Conservation (phyloP, 2,888 invertebrate genomes). For the Maniola hyperantus region DNA sequence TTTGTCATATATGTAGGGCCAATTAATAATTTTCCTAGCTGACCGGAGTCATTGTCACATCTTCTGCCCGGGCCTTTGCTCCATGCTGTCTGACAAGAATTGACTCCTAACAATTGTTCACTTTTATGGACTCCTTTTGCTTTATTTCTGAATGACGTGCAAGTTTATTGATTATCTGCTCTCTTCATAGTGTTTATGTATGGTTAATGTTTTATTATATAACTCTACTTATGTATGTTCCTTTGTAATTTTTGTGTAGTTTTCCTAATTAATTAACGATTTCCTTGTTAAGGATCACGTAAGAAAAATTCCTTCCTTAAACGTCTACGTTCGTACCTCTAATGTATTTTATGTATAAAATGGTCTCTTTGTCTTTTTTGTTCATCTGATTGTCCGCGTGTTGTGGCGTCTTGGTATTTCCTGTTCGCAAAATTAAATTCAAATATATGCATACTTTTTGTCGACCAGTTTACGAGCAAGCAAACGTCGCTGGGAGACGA, state of each 20-base stretch:
- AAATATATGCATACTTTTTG: constrained; percentile 79
- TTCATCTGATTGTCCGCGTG: constrained; percentile 53
- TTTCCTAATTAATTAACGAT: constrained; percentile 17
- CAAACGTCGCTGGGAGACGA: constrained; percentile 41
- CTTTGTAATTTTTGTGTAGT: constrained; percentile 4
- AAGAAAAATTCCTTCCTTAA: constrained; percentile 28
- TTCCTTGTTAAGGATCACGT: constrained; percentile 31
- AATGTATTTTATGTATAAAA: constrained; percentile 42
- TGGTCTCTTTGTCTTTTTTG: constrained; percentile 49
- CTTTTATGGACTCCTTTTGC: constrained; percentile 72
- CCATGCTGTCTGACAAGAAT: constrained; percentile 74
- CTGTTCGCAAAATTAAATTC: constrained; percentile 75
- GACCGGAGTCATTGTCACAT: constrained; percentile 77
- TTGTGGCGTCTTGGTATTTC: constrained; percentile 67
- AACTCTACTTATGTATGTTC: constrained; percentile 7
- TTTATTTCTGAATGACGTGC: constrained; percentile 46
- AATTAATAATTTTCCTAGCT: constrained; percentile 82
- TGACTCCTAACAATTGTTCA: constrained; percentile 77
- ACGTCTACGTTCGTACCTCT: constrained; percentile 24
- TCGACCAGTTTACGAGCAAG: constrained; percentile 59
- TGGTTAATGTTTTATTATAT: constrained; percentile 23
- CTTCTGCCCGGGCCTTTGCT: constrained; percentile 58
- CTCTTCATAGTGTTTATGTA: constrained; percentile 27
- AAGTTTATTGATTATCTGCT: constrained; percentile 38
- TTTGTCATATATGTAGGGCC: constrained; percentile 72